Evolutionary conservation across 1,140 invertebrate species (phyloP).

Genomic region (Drosophila neocordata): DNA sequence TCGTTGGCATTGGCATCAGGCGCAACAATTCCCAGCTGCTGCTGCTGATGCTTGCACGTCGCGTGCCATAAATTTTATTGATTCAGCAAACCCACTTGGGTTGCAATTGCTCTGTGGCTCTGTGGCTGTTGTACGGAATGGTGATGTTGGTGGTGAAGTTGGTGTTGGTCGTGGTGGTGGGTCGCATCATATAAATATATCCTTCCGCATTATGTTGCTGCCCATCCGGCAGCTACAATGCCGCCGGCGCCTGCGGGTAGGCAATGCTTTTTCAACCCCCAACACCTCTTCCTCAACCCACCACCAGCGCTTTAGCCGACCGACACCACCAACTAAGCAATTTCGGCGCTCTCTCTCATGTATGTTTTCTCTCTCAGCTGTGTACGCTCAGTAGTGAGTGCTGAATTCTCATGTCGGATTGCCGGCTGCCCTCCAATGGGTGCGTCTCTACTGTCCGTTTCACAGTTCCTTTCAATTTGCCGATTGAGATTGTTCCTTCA

Average conservation of each 20-base stretch:
- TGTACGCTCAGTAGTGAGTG: conserved; percentile 22
- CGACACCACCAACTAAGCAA: conserved; percentile 23
- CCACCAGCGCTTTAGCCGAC: not conserved
- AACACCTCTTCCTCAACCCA: conserved; percentile 11
- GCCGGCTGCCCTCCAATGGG: conserved; percentile 27
- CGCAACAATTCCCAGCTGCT: conserved; percentile 74
- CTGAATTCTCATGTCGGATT: conserved; percentile 39
- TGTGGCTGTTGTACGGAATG: not conserved
- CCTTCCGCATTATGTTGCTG: conserved; percentile 76
- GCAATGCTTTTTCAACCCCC: conserved; percentile 57
- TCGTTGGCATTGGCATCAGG: conserved; percentile 26
- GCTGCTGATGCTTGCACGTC: conserved; percentile 18
- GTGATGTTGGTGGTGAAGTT: not conserved
- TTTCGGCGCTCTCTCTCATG: conserved; percentile 3
- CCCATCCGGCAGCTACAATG: conserved; percentile 65
- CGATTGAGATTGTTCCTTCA: conserved; percentile 47
- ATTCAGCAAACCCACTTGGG: conserved; percentile 37
- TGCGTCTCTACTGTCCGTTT: conserved; percentile 24
- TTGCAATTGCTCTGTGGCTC: conserved; percentile 1
- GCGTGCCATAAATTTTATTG: conserved; percentile 79
- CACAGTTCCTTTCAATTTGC: conserved; percentile 63
- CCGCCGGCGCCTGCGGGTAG: conserved; percentile 74
- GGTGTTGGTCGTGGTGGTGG: conserved; percentile 29
- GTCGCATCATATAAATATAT: conserved; percentile 77
- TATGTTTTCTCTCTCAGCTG: conserved; percentile 8